Conservation (phyloP, 2,797 vertebrate species). For the Astyanax mexicanus region DNA sequence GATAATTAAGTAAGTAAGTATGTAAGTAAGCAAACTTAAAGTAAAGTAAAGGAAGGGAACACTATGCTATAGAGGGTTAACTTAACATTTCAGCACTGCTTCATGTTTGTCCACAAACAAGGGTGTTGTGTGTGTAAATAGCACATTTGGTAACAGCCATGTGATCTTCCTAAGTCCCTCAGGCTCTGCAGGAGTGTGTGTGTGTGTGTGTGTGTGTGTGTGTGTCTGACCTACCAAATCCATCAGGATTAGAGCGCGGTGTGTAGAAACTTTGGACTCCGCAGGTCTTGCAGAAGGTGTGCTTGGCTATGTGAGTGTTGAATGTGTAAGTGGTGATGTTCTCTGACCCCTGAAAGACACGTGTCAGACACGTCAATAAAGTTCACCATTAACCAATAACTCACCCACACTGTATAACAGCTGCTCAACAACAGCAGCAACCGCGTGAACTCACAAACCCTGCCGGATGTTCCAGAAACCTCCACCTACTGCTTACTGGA, state of each 20-base stretch:
- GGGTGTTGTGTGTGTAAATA: conserved; percentile 1
- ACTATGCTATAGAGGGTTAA: no score
- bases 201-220: not conserved
- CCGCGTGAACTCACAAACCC: not conserved
- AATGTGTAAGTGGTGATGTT: conserved; percentile 92
- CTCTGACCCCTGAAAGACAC: conserved; percentile 82
- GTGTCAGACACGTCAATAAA: not conserved
- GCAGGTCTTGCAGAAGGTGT: conserved; percentile 96
- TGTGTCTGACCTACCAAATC: conserved; percentile 82
- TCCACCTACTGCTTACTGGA: not conserved
- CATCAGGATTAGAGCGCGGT: conserved; percentile 92
- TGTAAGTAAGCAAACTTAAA: no score
- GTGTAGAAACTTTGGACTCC: conserved; percentile 97
- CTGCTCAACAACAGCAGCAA: not conserved
- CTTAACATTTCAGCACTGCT: not conserved
- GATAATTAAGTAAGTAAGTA: no score
- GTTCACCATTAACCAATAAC: not conserved
- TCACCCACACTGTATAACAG: no score
- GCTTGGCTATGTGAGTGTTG: conserved; percentile 90
- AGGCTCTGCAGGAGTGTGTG: not conserved
- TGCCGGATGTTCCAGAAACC: not conserved
- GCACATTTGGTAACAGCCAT: not conserved
- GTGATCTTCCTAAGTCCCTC: not conserved
- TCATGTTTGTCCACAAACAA: conserved; percentile 2
- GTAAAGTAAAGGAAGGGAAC: no score